These are phyloP conservation scores for Dolichopus griseipennis DNA, from an alignment of 2,888 invertebrate species.

Conservation along the genomic window DNA sequence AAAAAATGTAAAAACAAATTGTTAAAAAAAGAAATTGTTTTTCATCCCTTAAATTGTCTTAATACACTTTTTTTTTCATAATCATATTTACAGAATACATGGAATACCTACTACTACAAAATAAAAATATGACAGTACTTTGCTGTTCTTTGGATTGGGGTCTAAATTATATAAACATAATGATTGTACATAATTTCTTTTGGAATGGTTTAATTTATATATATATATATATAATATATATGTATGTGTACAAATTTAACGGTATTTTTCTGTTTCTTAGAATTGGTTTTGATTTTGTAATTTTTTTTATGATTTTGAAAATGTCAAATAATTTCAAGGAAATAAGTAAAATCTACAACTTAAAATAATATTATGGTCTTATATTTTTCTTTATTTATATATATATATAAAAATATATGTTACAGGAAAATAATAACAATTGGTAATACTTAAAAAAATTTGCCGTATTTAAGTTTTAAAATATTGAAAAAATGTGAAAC, in stretches of 20 bases:
- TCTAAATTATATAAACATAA: background rate
- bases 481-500: too few relatives aligned
- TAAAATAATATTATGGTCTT: background rate
- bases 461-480: too few relatives aligned
- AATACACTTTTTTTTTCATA: background rate
- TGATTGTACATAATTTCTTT: background rate
- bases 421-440: too few relatives aligned
- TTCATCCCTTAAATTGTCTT: background rate
- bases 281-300: background rate
- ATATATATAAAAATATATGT: too few relatives aligned
- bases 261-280: too few relatives aligned
- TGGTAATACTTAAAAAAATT: too few relatives aligned
- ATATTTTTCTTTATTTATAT: too few relatives aligned
- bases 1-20: background rate
- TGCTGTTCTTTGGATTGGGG: too few relatives aligned
- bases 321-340: conserved; percentile 1
- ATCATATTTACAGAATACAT: background rate
- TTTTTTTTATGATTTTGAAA: background rate
- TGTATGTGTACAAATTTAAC: too few relatives aligned
- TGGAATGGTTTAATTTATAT: background rate
- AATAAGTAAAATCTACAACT: conserved; percentile 1
- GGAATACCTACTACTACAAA: too few relatives aligned
- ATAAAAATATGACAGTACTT: too few relatives aligned
- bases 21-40: background rate
- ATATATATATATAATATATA: too few relatives aligned